Evolutionary conservation across 2,113 vertebrate species (phyloP), one percentile per base, ranked within the genome.

Genomic region (Zosterops borbonicus): DNA sequence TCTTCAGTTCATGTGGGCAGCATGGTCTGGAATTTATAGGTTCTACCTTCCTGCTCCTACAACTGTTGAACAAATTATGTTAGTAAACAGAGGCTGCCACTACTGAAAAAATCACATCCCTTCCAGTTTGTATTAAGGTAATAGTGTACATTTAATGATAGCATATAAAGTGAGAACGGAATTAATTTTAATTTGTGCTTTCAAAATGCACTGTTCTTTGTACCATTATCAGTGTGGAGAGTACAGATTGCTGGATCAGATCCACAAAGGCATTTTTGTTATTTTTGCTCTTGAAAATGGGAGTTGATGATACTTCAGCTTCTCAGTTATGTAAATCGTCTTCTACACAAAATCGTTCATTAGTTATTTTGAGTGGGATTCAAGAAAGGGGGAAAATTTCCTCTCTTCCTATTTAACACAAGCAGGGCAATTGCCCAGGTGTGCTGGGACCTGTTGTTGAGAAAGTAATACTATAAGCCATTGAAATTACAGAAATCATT

Each of bases 51-150:
- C 44, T 65, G 25, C 53, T 96, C 12, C 73, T 71, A 83, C 63
- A 93, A 35, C 23, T 92, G 71, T 83, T 49, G 58, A 88, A 75
- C 27, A 92, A 74, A 81, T 90, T 73, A 37, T 28, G 64, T 83
- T 75, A 47, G 76, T 67, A 70, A 90, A 74, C 0, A 4, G 52
- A 64, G 37, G 25, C 52, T 5, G 3, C 21, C 35, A 18, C 55
- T 78, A 22, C 52, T 75, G 64, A 89, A 90, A 95, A 96, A 89
- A 68, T 52, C 27, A 39, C 17, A 70, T 83, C 18, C 39, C 85
- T 80, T 80, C 33, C 23, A 29, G 16, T n/a, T 83, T 56, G 22
- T 64, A 17, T 75, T 46, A 79, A 64, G 27, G 31, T 39, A 84
- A 37, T 50, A 49, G 27, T 59, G n/a, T 63, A 55, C 19, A 12